Conservation (phyloP, 1,140 invertebrate species). For the Anastrepha obliqua region DNA sequence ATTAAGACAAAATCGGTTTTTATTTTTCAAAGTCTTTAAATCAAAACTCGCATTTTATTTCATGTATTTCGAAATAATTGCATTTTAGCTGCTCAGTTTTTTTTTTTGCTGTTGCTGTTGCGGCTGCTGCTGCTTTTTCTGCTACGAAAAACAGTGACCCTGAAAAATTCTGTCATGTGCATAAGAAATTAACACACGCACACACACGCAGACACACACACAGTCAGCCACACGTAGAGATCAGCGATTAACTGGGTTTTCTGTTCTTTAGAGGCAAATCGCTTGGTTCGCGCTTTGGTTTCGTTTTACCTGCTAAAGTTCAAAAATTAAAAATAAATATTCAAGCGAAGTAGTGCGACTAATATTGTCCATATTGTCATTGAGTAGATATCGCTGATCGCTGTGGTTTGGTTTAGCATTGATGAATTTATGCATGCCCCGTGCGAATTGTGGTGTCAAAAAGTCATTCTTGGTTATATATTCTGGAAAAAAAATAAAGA, state of each 20-base stretch:
- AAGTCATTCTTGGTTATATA: not conserved
- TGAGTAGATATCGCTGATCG: not conserved
- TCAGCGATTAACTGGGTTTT: not conserved
- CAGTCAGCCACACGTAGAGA: not conserved
- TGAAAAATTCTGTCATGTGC: conserved; percentile 14
- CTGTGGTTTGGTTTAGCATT: not conserved
- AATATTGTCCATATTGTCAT: not conserved
- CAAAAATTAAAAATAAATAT: conserved; percentile 10
- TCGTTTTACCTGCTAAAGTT: not conserved
- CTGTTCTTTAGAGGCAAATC: not conserved
- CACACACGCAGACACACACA: not conserved
- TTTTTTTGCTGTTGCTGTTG: too few relatives aligned
- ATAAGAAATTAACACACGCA: not conserved
- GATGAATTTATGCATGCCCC: conserved; percentile 1
- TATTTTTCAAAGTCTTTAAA: not conserved
- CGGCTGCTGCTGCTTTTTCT: not conserved
- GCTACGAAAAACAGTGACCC: not conserved
- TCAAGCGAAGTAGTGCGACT: not conserved
- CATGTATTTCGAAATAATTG: not conserved
- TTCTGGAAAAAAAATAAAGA: not conserved
- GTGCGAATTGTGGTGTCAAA: not conserved
- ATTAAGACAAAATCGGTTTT: not conserved
- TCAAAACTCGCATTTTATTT: not conserved
- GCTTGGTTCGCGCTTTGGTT: not conserved
- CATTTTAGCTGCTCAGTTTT: not conserved